Evolutionary conservation across 2,888 invertebrate species (phyloP), one percentile per base, ranked within the genome.

Genomic region (Biston stratarius): DNA sequence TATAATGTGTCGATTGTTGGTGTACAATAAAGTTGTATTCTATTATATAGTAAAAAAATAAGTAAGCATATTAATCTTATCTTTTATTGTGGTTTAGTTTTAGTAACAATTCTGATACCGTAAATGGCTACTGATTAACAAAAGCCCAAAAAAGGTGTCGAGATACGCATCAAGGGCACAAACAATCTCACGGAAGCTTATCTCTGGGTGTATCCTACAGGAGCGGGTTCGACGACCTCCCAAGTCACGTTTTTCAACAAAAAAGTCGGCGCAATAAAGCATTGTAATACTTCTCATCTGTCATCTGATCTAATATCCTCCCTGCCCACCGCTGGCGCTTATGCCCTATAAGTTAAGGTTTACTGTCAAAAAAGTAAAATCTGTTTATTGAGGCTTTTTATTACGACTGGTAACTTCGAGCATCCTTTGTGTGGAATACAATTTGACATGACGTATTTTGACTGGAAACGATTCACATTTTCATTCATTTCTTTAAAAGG

Each of bases 221-320:
- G 86, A 91, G 89, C 86, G 73, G 75, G 90, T 87, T 91, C 86
- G 80, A 81, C 76, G 83, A 86, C 84, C 90, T 79, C 77, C 80
- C 76, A 80, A 87, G 87, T 86, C 88, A 89, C 87, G 88, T 83
- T 88, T 88, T 80, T 82, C 76, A 72, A 83, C 79, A 87, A 88
- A 24, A 89, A 86, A 87, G 77, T 78, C 76, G 73, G 76, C 73
- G 83, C 81, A 87, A 90, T 91, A 91, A 90, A 90, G 79, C 87
- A 90, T 88, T 85, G 80, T 83, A 83, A 86, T 86, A 86, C 84
- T 77, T 83, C 84, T 88, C 89, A 88, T 91, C 88, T 90, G 88
- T 91, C 91, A 88, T 90, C 84, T 87, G 85, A 86, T 86, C 88
- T 86, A 87, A 84, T 83, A 86, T 82, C 83, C 84, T 86, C 86